Conservation (phyloP, 2,888 invertebrate genomes). For the Crossocerus cetratus region DNA sequence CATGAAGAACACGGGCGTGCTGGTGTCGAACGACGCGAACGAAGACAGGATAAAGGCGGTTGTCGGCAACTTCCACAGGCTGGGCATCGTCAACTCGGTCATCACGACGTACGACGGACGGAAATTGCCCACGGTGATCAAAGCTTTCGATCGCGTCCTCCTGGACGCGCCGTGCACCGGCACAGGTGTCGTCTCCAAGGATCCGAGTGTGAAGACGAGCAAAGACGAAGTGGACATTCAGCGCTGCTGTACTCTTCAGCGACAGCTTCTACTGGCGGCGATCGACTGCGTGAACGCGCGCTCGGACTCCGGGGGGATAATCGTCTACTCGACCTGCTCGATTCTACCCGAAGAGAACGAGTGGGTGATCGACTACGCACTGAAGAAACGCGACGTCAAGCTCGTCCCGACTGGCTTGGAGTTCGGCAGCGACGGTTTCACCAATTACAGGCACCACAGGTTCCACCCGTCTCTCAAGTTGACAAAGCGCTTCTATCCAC, state of each 20-base stretch:
- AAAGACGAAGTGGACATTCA: constrained; percentile 94
- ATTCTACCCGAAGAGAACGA: constrained; percentile 99
- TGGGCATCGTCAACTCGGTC: constrained; percentile 96
- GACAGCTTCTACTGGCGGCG: constrained; percentile 94
- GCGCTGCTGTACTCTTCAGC: constrained; percentile 94
- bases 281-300: constrained; percentile 97
- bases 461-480: constrained; percentile 94
- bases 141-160: constrained; percentile 95
- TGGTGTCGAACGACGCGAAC: constrained; percentile 98
- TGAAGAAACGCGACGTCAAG: constrained; percentile 95
- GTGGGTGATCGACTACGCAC: constrained; percentile 96
- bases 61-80: constrained; percentile 96
- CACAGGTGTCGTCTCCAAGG: constrained; percentile 98
- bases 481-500: constrained; percentile 96
- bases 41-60: constrained; percentile 93
- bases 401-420: constrained; percentile 95
- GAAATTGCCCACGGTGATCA: constrained; percentile 88
- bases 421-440: constrained; percentile 97
- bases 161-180: constrained; percentile 99
- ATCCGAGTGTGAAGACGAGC: constrained; percentile 95
- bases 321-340: constrained; percentile 99
- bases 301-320: constrained; percentile 93
- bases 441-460: constrained; percentile 89
- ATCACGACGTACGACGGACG: constrained; percentile 94
- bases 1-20: constrained; percentile 98